Percentiles rank a stretch among this genome's conserved stretches.
phyloP scores from a whole-genome alignment of 2,113 vertebrate species.

The Carettochelys insculpta region DNA sequence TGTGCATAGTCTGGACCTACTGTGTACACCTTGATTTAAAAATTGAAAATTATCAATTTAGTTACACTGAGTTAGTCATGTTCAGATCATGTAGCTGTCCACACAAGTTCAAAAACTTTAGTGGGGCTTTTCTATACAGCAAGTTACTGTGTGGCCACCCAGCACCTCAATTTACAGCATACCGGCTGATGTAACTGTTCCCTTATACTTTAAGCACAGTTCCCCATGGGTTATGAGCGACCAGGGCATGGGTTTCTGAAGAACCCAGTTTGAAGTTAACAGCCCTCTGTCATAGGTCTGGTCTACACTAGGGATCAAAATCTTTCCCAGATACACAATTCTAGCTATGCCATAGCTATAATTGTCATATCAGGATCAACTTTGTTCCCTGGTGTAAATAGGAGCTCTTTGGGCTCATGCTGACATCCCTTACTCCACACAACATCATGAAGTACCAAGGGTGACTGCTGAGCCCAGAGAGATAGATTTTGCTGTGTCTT shows the following conservation, averaged over 20 bases:
- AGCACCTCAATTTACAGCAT: neutral
- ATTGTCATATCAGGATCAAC: too few relatives aligned
- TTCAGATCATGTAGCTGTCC: neutral
- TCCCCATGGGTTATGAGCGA: neutral
- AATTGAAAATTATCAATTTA: neutral
- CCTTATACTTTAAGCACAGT: neutral
- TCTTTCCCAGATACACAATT: too few relatives aligned
- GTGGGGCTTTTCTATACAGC: neutral
- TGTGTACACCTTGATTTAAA: slow-evolving; percentile 84
- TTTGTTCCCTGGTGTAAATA: too few relatives aligned
- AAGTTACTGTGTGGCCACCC: neutral
- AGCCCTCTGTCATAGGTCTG: neutral
- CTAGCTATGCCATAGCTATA: too few relatives aligned
- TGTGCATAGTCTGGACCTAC: slow-evolving; percentile 93
- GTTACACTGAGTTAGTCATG: neutral
- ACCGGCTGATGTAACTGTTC: neutral
- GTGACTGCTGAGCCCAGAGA: too few relatives aligned
- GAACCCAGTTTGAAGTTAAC: neutral
- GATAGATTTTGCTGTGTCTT: too few relatives aligned
- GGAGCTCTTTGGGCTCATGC: too few relatives aligned
- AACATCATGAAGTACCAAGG: too few relatives aligned
- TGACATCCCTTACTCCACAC: too few relatives aligned
- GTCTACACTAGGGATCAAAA: too few relatives aligned
- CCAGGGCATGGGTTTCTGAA: neutral
- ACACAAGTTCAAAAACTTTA: neutral